phyloP scores from a whole-genome alignment of 2,797 vertebrate genomes.

The Leuciscus waleckii region DNA sequence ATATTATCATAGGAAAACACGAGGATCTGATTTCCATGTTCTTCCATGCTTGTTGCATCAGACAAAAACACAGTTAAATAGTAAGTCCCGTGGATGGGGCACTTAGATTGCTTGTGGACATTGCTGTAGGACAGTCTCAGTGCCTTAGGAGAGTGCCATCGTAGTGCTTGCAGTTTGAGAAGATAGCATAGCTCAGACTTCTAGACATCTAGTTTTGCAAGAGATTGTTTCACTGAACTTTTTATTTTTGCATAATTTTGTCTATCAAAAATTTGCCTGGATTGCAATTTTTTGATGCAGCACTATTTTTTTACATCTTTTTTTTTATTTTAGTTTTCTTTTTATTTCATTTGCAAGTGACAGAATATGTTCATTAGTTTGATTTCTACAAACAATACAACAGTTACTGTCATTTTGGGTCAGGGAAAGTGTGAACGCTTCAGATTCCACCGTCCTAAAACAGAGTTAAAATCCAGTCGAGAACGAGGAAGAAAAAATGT shows the following conservation, averaged over 20 bases:
- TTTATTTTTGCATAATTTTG: constrained; percentile 40
- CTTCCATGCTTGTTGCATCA: constrained; percentile 82
- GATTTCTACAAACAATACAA: constrained; percentile 68
- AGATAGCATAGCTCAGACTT: constrained; percentile 4
- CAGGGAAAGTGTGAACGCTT: constrained; percentile 68
- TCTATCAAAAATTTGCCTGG: neutral
- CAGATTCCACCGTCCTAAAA: constrained; percentile 77
- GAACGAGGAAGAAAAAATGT: constrained; percentile 73
- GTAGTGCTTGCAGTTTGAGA: constrained; percentile 20
- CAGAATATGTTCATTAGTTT: constrained; percentile 80
- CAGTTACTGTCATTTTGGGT: constrained; percentile 69
- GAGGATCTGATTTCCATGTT: constrained; percentile 72
- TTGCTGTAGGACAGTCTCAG: constrained; percentile 22
- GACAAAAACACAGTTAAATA: constrained; percentile 77
- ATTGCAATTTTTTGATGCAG: constrained; percentile 70
- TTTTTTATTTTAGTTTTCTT: constrained; percentile 43
- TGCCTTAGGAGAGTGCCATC: constrained; percentile 27
- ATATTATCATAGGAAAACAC: constrained; percentile 71
- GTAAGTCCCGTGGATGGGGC: constrained; percentile 66
- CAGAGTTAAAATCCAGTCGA: constrained; percentile 65
- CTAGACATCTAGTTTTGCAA: constrained; percentile 34
- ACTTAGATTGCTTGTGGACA: constrained; percentile 63
- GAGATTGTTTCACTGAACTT: constrained; percentile 26
- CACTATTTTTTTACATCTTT: constrained; percentile 58
- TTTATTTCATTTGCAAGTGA: constrained; percentile 52